These are phyloP conservation scores for Pogonocichla stellata DNA, from an alignment of 2,113 vertebrate genomes.

Conservation along the genomic window DNA sequence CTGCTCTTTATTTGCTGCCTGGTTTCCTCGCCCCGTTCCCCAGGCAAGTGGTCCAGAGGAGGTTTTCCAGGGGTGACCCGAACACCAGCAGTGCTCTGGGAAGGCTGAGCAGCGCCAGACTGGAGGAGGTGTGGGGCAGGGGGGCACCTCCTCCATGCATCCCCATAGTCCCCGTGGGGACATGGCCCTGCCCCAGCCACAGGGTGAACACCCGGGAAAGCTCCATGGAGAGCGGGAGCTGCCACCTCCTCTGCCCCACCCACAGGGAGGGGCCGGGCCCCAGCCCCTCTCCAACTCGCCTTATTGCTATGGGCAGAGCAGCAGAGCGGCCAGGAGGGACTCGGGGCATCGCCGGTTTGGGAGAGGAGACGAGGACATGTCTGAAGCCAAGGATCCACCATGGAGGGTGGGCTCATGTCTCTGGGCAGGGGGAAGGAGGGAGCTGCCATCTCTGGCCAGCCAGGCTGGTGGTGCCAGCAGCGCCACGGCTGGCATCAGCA, in stretches of 20 bases:
- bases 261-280: neutral
- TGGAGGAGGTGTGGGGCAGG: neutral
- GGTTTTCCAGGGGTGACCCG: neutral
- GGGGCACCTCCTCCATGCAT: neutral
- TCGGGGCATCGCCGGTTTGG: neutral
- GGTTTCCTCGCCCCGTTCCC: neutral
- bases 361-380: neutral
- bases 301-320: slow-evolving; percentile 71
- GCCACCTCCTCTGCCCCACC: neutral
- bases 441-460: neutral
- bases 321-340: neutral
- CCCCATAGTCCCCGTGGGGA: neutral
- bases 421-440: neutral
- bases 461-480: neutral
- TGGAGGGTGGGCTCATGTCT: neutral
- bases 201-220: neutral
- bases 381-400: neutral
- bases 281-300: neutral
- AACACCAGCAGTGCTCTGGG: neutral
- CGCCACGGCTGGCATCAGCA: neutral
- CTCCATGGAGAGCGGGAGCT: neutral
- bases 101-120: neutral
- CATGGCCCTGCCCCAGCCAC: neutral
- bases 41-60: neutral
- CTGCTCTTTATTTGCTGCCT: slow-evolving; percentile 68